Evolutionary conservation across 2,888 invertebrate species (phyloP), one percentile per base, ranked within the genome.

Genomic region (Molorchus minor): DNA sequence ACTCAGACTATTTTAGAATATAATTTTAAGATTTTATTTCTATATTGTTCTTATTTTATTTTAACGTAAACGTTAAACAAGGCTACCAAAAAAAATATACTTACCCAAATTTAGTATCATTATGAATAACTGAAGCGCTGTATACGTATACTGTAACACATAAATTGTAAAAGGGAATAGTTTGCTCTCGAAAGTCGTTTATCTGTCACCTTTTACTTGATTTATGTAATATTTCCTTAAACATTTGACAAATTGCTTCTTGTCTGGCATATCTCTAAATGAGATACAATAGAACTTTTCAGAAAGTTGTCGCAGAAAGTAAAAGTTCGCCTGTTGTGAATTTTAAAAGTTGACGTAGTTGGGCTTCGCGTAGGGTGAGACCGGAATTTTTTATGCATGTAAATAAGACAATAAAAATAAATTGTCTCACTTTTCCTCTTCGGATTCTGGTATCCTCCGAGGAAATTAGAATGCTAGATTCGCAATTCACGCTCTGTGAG

Each of bases 381-480:
- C 10, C 29, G 20, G 13, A 10, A 33, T 30, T 45, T 45, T 45
- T 45, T 45, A 45, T 33, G 15, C 19, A 45, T 45, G 36, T 21
- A 47, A 47, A 36, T 35, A 47, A 47, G 35, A 20, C 19, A 47
- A 47, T 20, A 47, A 47, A 25, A 47, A 20, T 36, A 47, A 29
- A 47, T 47, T 35, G 47, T 35, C 35, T 47, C 19, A 35, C 30
- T 47, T 47, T 19, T 20, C 20, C 47, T 35, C 35, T 3, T 19
- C 12, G 19, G 47, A 20, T 13, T 17, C 35, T 25, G 3, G 19
- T 47, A 47, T 20, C 35, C 47, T 47, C 47, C 19, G 20, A 47
- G 47, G 47, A 47, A 47, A 47, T 47, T 47, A 47, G 20, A 47
- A 47, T 47, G 8, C 29, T 47, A 35, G 13, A 20, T 17, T 15